Percentiles rank a stretch among this genome's conserved stretches.
These are phyloP conservation scores for Terebella lapidaria DNA, from an alignment of 2,888 invertebrate species.

Conservation along the genomic window DNA sequence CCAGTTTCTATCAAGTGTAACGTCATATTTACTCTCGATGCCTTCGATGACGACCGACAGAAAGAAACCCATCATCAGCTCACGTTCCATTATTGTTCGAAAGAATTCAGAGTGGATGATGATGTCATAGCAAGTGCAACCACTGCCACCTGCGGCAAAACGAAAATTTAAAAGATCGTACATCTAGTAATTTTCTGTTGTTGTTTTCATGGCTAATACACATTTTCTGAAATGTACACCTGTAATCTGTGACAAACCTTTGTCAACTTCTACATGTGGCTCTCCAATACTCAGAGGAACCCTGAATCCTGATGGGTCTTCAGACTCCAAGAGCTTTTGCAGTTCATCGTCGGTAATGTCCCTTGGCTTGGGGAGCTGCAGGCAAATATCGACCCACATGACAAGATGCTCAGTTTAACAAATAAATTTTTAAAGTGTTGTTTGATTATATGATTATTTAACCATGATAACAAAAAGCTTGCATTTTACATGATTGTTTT, in stretches of 20 bases:
- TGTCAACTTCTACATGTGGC: conserved; percentile 72
- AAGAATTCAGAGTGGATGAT: conserved; percentile 76
- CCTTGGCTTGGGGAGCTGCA: conserved; percentile 48
- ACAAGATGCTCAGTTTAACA: too few relatives aligned
- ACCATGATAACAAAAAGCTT: too few relatives aligned
- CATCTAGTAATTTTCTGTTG: too few relatives aligned
- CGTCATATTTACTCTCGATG: conserved; percentile 71
- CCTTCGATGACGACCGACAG: conserved; percentile 75
- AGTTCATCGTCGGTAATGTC: conserved; percentile 61
- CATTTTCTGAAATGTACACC: too few relatives aligned
- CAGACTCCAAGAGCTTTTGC: conserved; percentile 63
- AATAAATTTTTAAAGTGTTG: too few relatives aligned
- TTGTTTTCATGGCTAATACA: too few relatives aligned
- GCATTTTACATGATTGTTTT: too few relatives aligned
- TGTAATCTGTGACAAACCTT: too few relatives aligned
- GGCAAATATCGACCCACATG: too few relatives aligned
- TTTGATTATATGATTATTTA: too few relatives aligned
- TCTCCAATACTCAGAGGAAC: conserved; percentile 89
- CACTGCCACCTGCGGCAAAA: conserved; percentile 60
- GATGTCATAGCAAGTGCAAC: conserved; percentile 75
- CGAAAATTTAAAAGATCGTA: too few relatives aligned
- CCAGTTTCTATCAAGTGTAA: conserved; percentile 61
- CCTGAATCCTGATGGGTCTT: conserved; percentile 66
- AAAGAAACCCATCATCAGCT: conserved; percentile 73
- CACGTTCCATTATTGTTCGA: conserved; percentile 67